Evolutionary conservation across 2,113 vertebrate genomes (phyloP).

Genomic region (Cephalopholis sonnerati): DNA sequence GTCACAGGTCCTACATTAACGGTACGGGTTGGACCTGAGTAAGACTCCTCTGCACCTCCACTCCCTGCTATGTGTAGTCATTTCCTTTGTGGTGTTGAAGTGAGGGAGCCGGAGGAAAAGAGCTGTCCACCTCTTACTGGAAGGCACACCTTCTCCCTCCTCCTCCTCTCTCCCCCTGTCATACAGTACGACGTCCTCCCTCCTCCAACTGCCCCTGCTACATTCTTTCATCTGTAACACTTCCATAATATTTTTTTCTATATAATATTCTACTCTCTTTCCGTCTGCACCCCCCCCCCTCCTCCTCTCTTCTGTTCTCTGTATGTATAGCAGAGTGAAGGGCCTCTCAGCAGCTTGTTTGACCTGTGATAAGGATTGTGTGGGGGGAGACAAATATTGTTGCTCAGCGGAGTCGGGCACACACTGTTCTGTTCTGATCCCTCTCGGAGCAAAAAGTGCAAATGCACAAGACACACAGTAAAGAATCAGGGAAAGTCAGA

Average conservation of each 20-base stretch:
- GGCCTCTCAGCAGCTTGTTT: slow-evolving; percentile 70
- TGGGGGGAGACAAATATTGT: slow-evolving; percentile 42
- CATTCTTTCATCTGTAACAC: slow-evolving; percentile 51
- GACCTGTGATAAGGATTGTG: slow-evolving; percentile 59
- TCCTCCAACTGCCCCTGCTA: slow-evolving; percentile 15
- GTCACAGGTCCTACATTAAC: not conserved
- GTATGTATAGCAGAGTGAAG: slow-evolving; percentile 43
- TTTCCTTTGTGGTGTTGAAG: slow-evolving; percentile 36
- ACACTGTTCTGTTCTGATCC: slow-evolving; percentile 50
- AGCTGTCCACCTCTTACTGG: slow-evolving; percentile 65
- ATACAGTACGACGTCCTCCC: slow-evolving; percentile 25
- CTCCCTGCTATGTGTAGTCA: slow-evolving; percentile 24
- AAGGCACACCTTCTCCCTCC: slow-evolving; percentile 58
- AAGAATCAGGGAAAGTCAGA: slow-evolving; percentile 48
- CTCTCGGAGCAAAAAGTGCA: slow-evolving; percentile 12
- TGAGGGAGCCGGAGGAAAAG: slow-evolving; percentile 7
- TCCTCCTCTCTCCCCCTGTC: not conserved
- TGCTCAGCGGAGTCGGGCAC: slow-evolving; percentile 35
- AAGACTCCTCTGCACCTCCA: slow-evolving; percentile 9
- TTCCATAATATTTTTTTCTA: slow-evolving; percentile 27
- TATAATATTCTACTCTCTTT: slow-evolving; percentile 1
- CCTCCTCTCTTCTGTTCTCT: not conserved
- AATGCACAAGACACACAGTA: slow-evolving; percentile 16
- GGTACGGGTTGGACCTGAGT: not conserved
- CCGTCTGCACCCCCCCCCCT: not conserved